Conservation (phyloP, 1,140 invertebrate genomes). For the Zophobas atratus region DNA sequence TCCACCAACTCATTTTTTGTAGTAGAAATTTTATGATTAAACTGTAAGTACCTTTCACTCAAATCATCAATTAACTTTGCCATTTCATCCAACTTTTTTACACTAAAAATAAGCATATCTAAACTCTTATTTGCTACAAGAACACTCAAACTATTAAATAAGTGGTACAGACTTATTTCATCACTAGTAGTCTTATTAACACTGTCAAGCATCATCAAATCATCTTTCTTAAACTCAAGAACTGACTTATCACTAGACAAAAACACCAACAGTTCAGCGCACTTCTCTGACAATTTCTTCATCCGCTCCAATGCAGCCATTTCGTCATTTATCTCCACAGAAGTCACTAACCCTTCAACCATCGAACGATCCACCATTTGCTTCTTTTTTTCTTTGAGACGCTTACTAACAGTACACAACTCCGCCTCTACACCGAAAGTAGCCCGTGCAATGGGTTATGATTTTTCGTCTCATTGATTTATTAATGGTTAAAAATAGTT, state of each 20-base stretch:
- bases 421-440: too few relatives aligned
- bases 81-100: not conserved
- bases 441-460: too few relatives aligned
- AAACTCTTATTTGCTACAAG: not conserved
- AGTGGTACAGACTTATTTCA: not conserved
- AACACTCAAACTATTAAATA: not conserved
- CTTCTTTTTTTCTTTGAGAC: too few relatives aligned
- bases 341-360: too few relatives aligned
- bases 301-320: not conserved
- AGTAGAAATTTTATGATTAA: not conserved
- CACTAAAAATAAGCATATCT: not conserved
- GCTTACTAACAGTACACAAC: too few relatives aligned
- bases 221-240: slow-evolving; percentile 1
- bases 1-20: not conserved
- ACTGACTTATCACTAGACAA: not conserved
- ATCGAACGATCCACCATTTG: too few relatives aligned
- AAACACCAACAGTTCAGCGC: not conserved
- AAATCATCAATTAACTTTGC: not conserved
- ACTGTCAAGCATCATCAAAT: not conserved
- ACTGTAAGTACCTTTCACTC: not conserved
- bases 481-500: too few relatives aligned
- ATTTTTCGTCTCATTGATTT: too few relatives aligned
- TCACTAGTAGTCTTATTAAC: not conserved
- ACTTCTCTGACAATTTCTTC: not conserved
- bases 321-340: not conserved